phyloP scores from a whole-genome alignment of 2,888 invertebrate genomes.

The Drosophila dives region DNA sequence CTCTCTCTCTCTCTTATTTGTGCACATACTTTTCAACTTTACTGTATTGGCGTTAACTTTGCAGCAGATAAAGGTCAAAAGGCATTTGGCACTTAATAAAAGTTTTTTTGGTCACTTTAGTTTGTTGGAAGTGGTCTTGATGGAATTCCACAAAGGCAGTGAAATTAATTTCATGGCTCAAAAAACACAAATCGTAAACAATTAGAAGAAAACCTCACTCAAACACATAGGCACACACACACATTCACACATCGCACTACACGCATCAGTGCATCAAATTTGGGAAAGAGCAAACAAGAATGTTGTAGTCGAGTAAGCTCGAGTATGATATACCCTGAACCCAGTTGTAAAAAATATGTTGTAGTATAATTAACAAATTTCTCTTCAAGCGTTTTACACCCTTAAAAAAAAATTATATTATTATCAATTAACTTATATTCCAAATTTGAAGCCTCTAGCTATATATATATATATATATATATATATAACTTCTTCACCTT shows the following conservation, averaged over 20 bases:
- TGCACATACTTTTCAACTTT: constrained; percentile 8
- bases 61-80: constrained; percentile 43
- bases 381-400: not conserved
- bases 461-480: not conserved
- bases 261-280: constrained; percentile 17
- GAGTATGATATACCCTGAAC: not conserved
- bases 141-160: constrained; percentile 47
- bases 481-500: not conserved
- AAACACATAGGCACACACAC: constrained; percentile 20
- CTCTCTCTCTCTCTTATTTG: too few species aligned
- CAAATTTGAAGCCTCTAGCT: too few species aligned
- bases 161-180: constrained; percentile 80
- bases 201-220: constrained; percentile 41
- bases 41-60: constrained; percentile 8
- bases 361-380: not conserved
- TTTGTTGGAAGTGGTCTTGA: constrained; percentile 31
- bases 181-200: constrained; percentile 77
- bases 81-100: constrained; percentile 46
- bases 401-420: too few species aligned
- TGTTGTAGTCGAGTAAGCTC: not conserved
- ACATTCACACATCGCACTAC: not conserved
- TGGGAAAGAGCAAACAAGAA: not conserved
- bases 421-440: too few species aligned
- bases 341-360: not conserved
- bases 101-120: constrained; percentile 31